These are phyloP conservation scores for Poicephalus meyeri DNA, from an alignment of 2,113 vertebrate genomes.

Conservation along the genomic window DNA sequence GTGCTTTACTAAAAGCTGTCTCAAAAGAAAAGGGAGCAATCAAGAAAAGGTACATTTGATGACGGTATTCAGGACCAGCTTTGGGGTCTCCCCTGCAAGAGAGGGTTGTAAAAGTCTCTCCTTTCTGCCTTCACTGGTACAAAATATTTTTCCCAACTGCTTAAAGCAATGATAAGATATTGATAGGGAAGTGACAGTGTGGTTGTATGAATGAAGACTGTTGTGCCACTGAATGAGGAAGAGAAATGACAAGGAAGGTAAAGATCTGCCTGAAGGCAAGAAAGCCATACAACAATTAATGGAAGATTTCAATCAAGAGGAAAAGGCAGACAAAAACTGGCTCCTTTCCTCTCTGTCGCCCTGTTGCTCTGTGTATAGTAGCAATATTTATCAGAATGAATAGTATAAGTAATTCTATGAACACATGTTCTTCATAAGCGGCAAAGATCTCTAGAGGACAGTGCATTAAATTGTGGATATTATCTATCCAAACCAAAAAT, in stretches of 20 bases:
- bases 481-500: slow-evolving; percentile 76
- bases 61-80: not conserved
- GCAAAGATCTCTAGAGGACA: slow-evolving; percentile 73
- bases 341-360: not conserved
- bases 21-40: not conserved
- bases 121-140: not conserved
- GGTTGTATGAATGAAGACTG: not conserved
- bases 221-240: not conserved
- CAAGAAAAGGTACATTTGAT: not conserved
- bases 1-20: not conserved
- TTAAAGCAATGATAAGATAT: not conserved
- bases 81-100: not conserved
- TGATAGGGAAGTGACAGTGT: not conserved
- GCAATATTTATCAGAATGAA: slow-evolving; percentile 51
- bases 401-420: slow-evolving; percentile 53
- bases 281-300: slow-evolving; percentile 7
- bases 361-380: not conserved
- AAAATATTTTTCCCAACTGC: not conserved
- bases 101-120: not conserved
- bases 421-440: slow-evolving; percentile 70
- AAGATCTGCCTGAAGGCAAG: slow-evolving; percentile 38
- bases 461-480: slow-evolving; percentile 73
- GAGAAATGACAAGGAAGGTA: slow-evolving; percentile 9
- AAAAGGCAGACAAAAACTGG: not conserved
- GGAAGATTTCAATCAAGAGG: slow-evolving; percentile 50